Percentiles rank a stretch among this genome's conserved stretches.
Conservation (phyloP, 2,888 invertebrate genomes). For the Hirtodrosophila histrioides region DNA sequence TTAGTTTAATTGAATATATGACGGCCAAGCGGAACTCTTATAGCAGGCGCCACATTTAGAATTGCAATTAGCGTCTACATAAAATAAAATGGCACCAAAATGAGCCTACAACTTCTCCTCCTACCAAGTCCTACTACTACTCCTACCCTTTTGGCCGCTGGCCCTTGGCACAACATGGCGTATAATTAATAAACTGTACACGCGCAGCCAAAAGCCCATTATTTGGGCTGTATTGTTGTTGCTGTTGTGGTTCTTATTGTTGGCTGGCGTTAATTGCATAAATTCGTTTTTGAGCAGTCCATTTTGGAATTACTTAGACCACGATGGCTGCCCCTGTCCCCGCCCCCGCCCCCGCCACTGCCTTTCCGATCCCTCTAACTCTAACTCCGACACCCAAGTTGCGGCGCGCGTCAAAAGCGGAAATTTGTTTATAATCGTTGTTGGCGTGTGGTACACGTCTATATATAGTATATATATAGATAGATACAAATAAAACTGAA, state of each 20-base stretch:
- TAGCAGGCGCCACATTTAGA: constrained; percentile 9
- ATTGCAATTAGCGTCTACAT: constrained; percentile 58
- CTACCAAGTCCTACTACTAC: background rate
- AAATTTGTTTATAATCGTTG: constrained; percentile 79
- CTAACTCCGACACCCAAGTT: constrained; percentile 4
- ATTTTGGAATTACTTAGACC: constrained; percentile 63
- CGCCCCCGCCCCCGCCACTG: background rate
- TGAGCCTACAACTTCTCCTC: background rate
- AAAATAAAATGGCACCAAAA: constrained; percentile 59
- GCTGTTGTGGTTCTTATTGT: constrained; percentile 12
- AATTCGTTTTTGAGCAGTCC: constrained; percentile 75
- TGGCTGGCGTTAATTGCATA: constrained; percentile 73
- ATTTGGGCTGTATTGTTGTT: constrained; percentile 37
- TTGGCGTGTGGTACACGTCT: constrained; percentile 60
- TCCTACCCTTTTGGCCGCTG: constrained; percentile 47
- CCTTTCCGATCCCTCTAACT: constrained; percentile 1
- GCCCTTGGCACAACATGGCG: constrained; percentile 66
- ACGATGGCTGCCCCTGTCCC: constrained; percentile 17
- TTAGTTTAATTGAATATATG: constrained; percentile 44
- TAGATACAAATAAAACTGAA: constrained; percentile 3
- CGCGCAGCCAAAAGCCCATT: constrained; percentile 59
- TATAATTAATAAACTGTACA: constrained; percentile 76
- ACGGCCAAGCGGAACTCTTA: constrained; percentile 13
- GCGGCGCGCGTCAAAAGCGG: constrained; percentile 76
- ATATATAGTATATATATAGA: constrained; percentile 18